Evolutionary conservation across 2,888 invertebrate genomes (phyloP).

Genomic region (Labia minor): DNA sequence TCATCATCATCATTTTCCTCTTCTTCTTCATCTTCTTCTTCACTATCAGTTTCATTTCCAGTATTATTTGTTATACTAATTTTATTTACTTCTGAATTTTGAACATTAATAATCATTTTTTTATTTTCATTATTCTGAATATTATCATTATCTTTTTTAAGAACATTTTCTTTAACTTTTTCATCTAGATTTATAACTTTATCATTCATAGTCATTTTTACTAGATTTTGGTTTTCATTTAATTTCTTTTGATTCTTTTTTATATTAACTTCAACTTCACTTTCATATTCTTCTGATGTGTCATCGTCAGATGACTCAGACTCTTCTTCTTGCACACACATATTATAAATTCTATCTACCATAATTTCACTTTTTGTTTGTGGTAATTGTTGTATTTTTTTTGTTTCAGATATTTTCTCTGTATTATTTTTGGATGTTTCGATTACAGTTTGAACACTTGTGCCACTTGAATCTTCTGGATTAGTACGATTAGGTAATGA

Average conservation of each 20-base stretch:
- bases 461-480: conserved; percentile 31
- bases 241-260: no score
- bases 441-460: conserved; percentile 30
- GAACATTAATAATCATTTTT: neutral
- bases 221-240: neutral
- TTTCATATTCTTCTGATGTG: neutral
- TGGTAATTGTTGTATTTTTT: neutral
- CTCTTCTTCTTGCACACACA: neutral
- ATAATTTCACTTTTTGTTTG: neutral
- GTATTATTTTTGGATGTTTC: neutral
- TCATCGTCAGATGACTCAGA: neutral
- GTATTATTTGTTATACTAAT: neutral
- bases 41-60: conserved; percentile 19
- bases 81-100: neutral
- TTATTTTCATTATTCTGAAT: neutral
- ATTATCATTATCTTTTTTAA: neutral
- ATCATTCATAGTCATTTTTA: neutral
- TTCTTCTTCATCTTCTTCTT: conserved; percentile 26
- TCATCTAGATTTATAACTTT: neutral
- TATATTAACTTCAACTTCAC: conserved; percentile 22
- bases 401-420: neutral
- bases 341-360: neutral
- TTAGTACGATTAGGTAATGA: neutral
- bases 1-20: conserved; percentile 23
- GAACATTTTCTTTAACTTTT: neutral